Percentiles rank a stretch among this genome's conserved stretches.
Evolutionary conservation across 2,888 invertebrate species (phyloP).

Genomic region (Seira sanloemensis): DNA sequence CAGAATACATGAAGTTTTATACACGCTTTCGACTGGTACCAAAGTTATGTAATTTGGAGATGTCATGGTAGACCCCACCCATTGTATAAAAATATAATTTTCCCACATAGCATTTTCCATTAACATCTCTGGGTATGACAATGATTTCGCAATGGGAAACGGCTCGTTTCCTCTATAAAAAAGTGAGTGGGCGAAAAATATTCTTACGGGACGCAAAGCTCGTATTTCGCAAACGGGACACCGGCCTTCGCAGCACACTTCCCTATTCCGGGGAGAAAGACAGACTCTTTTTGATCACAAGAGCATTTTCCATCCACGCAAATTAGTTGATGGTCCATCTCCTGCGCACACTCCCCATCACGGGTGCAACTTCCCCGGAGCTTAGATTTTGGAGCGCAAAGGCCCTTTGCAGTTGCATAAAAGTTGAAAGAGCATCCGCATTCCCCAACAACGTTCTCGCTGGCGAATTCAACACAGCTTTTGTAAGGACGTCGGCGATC

Average conservation of each 20-base stretch:
- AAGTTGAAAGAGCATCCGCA: constrained; percentile 19
- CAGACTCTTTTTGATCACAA: constrained; percentile 37
- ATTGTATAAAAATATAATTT: no score
- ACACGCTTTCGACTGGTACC: no score
- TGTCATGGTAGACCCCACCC: no score
- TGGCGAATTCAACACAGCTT: constrained; percentile 32
- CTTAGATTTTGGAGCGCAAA: constrained; percentile 4
- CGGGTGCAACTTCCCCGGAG: constrained; percentile 33
- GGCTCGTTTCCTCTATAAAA: no score
- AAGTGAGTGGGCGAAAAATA: no score
- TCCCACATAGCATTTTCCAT: no score
- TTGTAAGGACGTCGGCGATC: no score
- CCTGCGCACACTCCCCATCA: constrained; percentile 34
- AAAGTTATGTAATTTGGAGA: no score
- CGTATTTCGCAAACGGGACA: constrained; percentile 20
- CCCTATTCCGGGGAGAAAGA: constrained; percentile 18
- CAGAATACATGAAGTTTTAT: no score
- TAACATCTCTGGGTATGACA: no score
- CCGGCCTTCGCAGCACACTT: constrained; percentile 18
- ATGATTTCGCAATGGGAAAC: no score
- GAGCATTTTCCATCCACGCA: constrained; percentile 23
- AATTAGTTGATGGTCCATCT: constrained; percentile 7
- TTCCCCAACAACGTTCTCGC: constrained; percentile 31
- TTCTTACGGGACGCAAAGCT: constrained; percentile 27
- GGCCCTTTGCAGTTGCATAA: constrained; percentile 29